Evolutionary conservation across 1,140 invertebrate genomes (phyloP).

Genomic region (Drosophila lini): DNA sequence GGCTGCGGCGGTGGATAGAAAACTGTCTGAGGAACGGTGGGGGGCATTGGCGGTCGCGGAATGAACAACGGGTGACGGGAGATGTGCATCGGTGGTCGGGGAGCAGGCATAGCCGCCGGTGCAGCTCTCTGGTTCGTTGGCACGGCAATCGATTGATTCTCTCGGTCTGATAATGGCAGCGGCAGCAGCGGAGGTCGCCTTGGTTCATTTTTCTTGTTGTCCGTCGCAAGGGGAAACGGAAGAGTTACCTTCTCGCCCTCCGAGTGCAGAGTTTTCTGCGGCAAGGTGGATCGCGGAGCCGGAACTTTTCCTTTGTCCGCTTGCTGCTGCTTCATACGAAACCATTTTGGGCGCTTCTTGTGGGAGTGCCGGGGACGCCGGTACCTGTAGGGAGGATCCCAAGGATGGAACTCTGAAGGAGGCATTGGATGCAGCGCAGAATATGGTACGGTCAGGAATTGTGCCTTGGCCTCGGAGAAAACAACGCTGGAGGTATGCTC

Average conservation of each 20-base stretch:
- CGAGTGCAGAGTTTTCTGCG: background rate
- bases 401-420: conserved; percentile 16
- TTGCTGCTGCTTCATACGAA: too few relatives aligned
- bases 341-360: background rate
- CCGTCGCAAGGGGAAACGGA: background rate
- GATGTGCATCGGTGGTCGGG: background rate
- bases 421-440: conserved; percentile 37
- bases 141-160: background rate
- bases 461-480: conserved; percentile 90
- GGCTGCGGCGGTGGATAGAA: background rate
- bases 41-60: background rate
- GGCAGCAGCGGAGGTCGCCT: background rate
- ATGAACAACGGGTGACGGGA: background rate
- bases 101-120: background rate
- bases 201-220: too few relatives aligned
- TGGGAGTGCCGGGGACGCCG: background rate
- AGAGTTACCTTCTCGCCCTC: background rate
- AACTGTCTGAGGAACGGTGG: background rate
- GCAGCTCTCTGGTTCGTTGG: background rate
- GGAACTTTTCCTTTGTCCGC: background rate
- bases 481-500: conserved; percentile 89
- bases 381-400: background rate
- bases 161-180: background rate
- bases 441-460: conserved; percentile 81
- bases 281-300: too few relatives aligned